Evolutionary conservation across 1,140 invertebrate species (phyloP).

Genomic region (Bathynomus jamesi): DNA sequence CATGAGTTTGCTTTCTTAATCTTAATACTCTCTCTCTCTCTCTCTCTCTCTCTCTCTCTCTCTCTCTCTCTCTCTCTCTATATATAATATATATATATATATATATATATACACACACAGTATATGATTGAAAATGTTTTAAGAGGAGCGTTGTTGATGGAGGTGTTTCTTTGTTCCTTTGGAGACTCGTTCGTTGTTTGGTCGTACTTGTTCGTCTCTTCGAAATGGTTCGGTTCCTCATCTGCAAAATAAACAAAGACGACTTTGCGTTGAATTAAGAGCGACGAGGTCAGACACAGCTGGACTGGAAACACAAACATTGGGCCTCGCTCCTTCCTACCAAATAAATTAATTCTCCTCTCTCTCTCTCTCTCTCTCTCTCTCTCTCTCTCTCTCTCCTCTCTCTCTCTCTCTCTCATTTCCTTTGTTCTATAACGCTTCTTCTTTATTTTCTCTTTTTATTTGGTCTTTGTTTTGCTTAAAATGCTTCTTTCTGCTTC

Average conservation of each 20-base stretch:
- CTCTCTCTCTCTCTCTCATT: background rate
- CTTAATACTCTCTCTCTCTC: background rate
- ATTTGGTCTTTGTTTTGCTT: background rate
- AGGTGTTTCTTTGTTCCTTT: no score
- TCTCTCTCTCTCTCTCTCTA: background rate
- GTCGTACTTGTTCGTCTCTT: no score
- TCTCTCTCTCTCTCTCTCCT: background rate
- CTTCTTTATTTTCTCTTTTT: background rate
- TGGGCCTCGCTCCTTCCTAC: background rate
- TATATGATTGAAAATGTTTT: no score
- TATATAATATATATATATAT: conserved; percentile 3
- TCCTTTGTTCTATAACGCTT: background rate
- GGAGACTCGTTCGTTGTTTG: no score
- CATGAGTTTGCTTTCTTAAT: background rate
- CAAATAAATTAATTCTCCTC: background rate
- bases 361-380: background rate
- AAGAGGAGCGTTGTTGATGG: no score
- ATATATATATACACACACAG: background rate
- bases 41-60: background rate
- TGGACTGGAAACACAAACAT: background rate
- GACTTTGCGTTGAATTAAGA: no score
- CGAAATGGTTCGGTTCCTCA: no score
- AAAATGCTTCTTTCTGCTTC: background rate
- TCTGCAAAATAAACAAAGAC: no score
- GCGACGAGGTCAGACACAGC: background rate